Conservation (phyloP, 2,113 vertebrate species). For the Siphamia tubifer region DNA sequence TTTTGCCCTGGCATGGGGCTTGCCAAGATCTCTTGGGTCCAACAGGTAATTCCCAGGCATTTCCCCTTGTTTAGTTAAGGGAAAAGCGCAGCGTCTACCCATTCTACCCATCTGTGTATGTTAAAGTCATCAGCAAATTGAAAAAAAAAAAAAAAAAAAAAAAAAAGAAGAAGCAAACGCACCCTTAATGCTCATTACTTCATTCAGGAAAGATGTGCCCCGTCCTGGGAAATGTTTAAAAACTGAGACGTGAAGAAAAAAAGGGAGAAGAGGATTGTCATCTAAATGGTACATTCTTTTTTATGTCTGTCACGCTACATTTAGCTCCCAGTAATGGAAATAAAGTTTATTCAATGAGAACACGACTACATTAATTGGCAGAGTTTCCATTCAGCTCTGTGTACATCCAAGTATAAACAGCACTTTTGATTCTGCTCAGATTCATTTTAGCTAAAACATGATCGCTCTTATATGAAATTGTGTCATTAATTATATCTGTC, state of each 20-base stretch:
- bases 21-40: slow-evolving; percentile 52
- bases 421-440: slow-evolving; percentile 31
- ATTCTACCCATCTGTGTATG: slow-evolving; percentile 53
- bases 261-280: slow-evolving; percentile 4
- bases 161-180: background rate
- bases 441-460: slow-evolving; percentile 13
- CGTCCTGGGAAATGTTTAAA: slow-evolving; percentile 54
- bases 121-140: slow-evolving; percentile 63
- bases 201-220: slow-evolving; percentile 62
- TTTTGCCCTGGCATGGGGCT: slow-evolving; percentile 27
- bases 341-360: slow-evolving; percentile 31
- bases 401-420: slow-evolving; percentile 36
- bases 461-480: slow-evolving; percentile 12
- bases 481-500: slow-evolving; percentile 29
- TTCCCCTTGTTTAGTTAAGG: slow-evolving; percentile 63
- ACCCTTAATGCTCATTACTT: slow-evolving; percentile 57
- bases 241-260: slow-evolving; percentile 16
- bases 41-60: slow-evolving; percentile 76
- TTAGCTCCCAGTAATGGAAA: slow-evolving; percentile 29
- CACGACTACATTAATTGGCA: slow-evolving; percentile 2
- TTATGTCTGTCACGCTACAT: slow-evolving; percentile 23
- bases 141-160: background rate
- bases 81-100: slow-evolving; percentile 29
- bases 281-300: slow-evolving; percentile 27
- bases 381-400: slow-evolving; percentile 37